Base-by-base conservation (phyloP, 2,113 vertebrate genomes). In the Nerophis lumbriciformis region DNA sequence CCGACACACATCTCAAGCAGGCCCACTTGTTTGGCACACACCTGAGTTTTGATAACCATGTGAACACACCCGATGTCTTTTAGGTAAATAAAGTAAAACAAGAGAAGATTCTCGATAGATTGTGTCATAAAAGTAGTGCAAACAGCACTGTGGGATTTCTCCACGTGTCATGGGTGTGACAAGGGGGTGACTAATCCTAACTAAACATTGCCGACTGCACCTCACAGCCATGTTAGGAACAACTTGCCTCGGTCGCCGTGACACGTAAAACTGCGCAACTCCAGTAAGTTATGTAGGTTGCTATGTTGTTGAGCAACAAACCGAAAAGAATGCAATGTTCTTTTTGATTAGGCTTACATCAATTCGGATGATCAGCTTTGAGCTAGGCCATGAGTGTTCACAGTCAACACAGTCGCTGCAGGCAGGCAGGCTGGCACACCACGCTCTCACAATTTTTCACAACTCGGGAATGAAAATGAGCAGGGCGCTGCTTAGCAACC, bases 141-240 rank as follows among this genome's bases (percentile, higher is more conserved):
- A 49, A 63, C 68, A 50, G 51, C 50, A 54, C 53, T 63, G 70
- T 53, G 44, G 77, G 65, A 73, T 77, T 48, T 75, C 73, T 65
- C 65, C 11, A 69, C 62, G 65, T 74, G 75, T 79, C 68, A 75
- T 77, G 85, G 77, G 84, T 73, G 81, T 83, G 84, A 84, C 78
- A 5, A 67, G 45, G 61, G 71, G 51, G 65, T 82, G 81, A 80
- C 81, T 86, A 86, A 88, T 86, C 67, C 80, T 81, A 65, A 81
- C 65, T 82, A 87, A 86, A 85, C 81, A 85, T 67, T 57, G 59
- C 72, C 66, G 71, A 68, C 80, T 69, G 71, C 83, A 85, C 76
- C 76, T 77, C 77, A 19, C 36, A 63, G 78, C 70, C 54, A 60
- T 49, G 53, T 48, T 72, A 68, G 70, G 60, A 65, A 61, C 66